Percentiles rank a stretch among this genome's conserved stretches.
phyloP scores from a whole-genome alignment of 2,888 invertebrate species.

The Pristionchus japonicus region DNA sequence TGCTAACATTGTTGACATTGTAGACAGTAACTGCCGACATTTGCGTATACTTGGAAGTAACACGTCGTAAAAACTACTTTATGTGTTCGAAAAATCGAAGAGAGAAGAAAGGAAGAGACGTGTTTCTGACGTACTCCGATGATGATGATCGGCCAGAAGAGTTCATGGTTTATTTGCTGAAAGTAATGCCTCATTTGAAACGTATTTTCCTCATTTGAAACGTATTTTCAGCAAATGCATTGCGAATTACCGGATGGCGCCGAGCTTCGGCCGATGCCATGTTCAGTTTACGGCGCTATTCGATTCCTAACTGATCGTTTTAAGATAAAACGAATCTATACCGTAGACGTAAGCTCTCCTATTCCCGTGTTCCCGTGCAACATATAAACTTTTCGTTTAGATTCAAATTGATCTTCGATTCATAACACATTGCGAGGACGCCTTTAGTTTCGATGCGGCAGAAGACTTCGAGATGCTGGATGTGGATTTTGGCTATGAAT shows the following conservation, averaged over 20 bases:
- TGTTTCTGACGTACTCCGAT: not conserved
- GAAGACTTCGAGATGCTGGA: not conserved
- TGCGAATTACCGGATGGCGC: not conserved
- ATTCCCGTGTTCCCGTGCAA: not conserved
- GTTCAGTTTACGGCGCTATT: not conserved
- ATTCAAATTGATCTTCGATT: not conserved
- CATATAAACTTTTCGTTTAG: not conserved
- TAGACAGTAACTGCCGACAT: not conserved
- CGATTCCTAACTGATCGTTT: not conserved
- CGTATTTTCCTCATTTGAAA: too few relatives aligned
- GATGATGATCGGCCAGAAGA: not conserved
- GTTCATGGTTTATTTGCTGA: not conserved
- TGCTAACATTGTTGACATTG: too few relatives aligned
- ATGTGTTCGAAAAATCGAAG: not conserved
- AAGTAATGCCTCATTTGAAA: not conserved
- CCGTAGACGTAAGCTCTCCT: not conserved
- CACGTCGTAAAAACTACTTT: not conserved
- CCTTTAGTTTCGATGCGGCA: not conserved
- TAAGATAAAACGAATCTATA: not conserved
- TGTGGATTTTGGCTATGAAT: not conserved
- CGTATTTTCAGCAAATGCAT: not conserved
- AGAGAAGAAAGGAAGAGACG: not conserved
- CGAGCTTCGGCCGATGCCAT: not conserved
- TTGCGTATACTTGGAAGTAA: not conserved
- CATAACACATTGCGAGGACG: not conserved